A percentile compares a stretch with the other conserved stretches of the same genome.
Conservation (phyloP, 2,113 vertebrate genomes). For the Cyprinodon tularosa region DNA sequence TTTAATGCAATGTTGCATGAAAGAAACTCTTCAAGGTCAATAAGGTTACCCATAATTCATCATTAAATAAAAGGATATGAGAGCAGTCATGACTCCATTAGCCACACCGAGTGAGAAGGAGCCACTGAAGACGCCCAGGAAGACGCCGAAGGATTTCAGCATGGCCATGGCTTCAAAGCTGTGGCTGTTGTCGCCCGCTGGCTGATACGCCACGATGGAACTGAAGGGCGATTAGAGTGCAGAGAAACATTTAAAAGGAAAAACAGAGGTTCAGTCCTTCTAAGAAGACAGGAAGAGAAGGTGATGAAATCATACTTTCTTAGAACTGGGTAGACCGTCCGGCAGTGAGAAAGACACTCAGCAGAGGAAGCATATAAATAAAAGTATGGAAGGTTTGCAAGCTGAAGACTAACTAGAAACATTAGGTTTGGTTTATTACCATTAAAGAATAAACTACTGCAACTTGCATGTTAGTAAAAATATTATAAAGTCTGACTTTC, state of each 20-base stretch:
- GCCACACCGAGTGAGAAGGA: slow-evolving; percentile 94
- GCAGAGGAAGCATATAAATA: slow-evolving; percentile 13
- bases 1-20: background rate
- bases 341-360: slow-evolving; percentile 17
- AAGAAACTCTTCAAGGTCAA: too few relatives aligned
- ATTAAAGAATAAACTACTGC: background rate
- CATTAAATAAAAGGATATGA: slow-evolving; percentile 88
- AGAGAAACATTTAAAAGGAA: slow-evolving; percentile 6
- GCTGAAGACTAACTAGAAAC: slow-evolving; percentile 1
- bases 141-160: slow-evolving; percentile 93
- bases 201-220: slow-evolving; percentile 94
- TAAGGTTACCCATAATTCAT: background rate
- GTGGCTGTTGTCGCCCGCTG: slow-evolving; percentile 91
- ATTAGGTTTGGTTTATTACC: background rate
- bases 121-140: slow-evolving; percentile 95
- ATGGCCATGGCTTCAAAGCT: slow-evolving; percentile 93
- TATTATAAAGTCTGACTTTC: background rate
- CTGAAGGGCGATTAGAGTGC: slow-evolving; percentile 66
- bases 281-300: slow-evolving; percentile 4
- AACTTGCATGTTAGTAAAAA: background rate
- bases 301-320: slow-evolving; percentile 3
- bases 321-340: slow-evolving; percentile 1
- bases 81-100: slow-evolving; percentile 93
- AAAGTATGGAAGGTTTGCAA: slow-evolving; percentile 26
- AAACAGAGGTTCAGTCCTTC: background rate